Base-by-base conservation (phyloP, 2,888 invertebrate species). In the Noctua pronuba region DNA sequence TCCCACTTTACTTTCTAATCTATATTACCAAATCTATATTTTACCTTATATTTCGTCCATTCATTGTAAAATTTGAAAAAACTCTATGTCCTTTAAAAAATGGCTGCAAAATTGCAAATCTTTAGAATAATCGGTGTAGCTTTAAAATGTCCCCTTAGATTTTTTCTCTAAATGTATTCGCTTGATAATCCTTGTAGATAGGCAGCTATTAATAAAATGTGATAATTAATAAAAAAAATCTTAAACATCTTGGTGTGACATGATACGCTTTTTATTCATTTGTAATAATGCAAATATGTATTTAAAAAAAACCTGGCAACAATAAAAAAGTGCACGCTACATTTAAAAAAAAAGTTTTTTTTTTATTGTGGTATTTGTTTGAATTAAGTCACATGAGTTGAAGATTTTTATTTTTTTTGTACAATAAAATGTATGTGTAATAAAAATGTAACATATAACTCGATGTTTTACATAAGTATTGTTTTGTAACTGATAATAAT, bases 111-210 rank as follows among this genome's bases (percentile, higher is more conserved):
- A 58, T 44, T 49, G 21, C 28, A 58, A 82, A 55, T 74, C 65
- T 41, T 78, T 87, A 75, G 44, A 77, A 66, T 82, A 60, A 31
- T 87, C 66, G 75, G 38, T 80, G 86, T 87, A 79, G 77, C 62
- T 82, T 80, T 77, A 67, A 76, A 86, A 65, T 76, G 67, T 83
- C 49, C 75, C 55, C 41, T 73, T 79, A 86, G 84, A 75, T 74
- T 49, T 87, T 38, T 76, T 67, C 75, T 73, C 85, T 84, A 71
- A 81, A 80, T 87, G 78, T 86, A 80, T 82, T 66, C 49, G 88
- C 86, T 86, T 87, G 13, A 52, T 70, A 13, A 77, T 77, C 67
- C 62, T 76, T 70, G 28, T 79, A 81, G 78, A 78, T 87, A 86
- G 77, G 73, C 70, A 66, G 70, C 60, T 80, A 77, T 60, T 62